Conservation (phyloP, 2,888 invertebrate genomes). For the Crocallis elinguaria region DNA sequence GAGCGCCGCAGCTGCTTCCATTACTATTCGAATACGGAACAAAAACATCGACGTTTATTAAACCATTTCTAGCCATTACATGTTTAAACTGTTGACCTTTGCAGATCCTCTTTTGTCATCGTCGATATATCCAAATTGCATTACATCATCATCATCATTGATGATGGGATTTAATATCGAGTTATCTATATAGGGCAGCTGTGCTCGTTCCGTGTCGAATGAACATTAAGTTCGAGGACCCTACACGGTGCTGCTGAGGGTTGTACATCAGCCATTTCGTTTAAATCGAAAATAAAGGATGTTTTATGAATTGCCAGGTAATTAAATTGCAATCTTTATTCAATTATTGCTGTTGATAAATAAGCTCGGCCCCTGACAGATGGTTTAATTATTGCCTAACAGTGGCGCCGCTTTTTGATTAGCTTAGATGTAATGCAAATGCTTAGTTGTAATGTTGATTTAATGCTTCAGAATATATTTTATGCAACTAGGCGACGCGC, state of each 20-base stretch:
- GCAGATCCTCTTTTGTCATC: constrained; percentile 16
- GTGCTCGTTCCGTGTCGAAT: constrained; percentile 51
- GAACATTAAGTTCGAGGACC: constrained; percentile 52
- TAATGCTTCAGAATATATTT: too few species aligned
- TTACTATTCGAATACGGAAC: constrained; percentile 48
- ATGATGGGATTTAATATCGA: constrained; percentile 1
- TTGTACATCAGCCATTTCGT: constrained; percentile 24
- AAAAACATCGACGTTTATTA: constrained; percentile 54
- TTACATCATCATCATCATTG: too few species aligned
- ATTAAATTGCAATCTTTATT: constrained; percentile 45
- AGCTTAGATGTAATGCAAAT: background rate
- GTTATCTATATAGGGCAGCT: constrained; percentile 19
- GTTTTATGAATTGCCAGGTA: constrained; percentile 40
- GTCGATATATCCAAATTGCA: constrained; percentile 9
- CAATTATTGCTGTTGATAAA: constrained; percentile 13
- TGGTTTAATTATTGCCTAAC: background rate
- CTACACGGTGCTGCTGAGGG: constrained; percentile 33
- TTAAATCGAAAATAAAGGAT: constrained; percentile 36
- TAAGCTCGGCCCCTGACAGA: background rate
- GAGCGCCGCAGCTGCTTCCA: constrained; percentile 63
- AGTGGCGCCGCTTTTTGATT: too few species aligned
- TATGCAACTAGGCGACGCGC: too few species aligned
- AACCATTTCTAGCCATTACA: constrained; percentile 38
- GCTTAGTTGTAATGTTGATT: background rate
- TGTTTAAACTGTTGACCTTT: constrained; percentile 28